Conservation (phyloP, 2,113 vertebrate genomes). For the Macroglossus sobrinus region DNA sequence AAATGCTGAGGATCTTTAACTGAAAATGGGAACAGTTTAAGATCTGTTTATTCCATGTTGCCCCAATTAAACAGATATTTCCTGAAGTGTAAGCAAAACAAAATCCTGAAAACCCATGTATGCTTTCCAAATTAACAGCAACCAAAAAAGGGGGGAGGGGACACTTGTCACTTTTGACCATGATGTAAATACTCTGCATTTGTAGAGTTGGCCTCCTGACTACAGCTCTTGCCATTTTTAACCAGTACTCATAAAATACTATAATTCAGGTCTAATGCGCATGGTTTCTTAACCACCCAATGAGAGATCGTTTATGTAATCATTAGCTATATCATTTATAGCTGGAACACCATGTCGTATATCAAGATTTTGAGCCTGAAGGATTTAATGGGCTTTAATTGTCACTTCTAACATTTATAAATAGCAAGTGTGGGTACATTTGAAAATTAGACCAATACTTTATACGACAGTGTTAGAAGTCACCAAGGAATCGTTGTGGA, state of each 20-base stretch:
- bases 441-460: conserved; percentile 25
- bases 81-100: conserved; percentile 54
- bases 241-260: conserved; percentile 3
- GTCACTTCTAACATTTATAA: conserved; percentile 32
- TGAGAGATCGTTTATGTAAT: neutral
- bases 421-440: conserved; percentile 6
- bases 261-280: neutral
- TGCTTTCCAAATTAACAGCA: conserved; percentile 24
- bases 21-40: conserved; percentile 50
- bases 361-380: conserved; percentile 5
- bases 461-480: neutral
- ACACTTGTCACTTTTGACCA: neutral
- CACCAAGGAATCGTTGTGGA: conserved; percentile 5
- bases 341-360: neutral
- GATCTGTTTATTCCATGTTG: conserved; percentile 51
- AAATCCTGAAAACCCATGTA: neutral
- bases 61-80: conserved; percentile 50
- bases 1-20: conserved; percentile 41
- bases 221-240: neutral
- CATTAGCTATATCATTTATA: neutral
- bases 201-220: neutral
- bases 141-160: neutral
- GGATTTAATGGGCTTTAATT: neutral
- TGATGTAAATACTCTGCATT: neutral
- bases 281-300: neutral